Evolutionary conservation across 2,797 vertebrate species (phyloP).

Genomic region (Aphelocoma californica): DNA sequence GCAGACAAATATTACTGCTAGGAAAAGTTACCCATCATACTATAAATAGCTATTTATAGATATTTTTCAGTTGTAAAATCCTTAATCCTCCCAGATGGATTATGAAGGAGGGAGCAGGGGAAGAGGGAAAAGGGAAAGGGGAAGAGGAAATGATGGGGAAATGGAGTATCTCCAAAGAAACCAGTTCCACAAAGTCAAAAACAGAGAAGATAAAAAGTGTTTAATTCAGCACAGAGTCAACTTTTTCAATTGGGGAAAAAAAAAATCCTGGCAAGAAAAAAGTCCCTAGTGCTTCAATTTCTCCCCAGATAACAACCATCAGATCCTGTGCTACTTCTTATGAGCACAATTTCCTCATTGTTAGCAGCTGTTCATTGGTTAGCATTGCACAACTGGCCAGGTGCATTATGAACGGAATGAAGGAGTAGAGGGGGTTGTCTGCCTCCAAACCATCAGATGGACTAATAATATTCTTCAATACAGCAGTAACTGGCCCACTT

Average conservation of each 20-base stretch:
- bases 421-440: constrained; percentile 42
- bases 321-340: constrained; percentile 71
- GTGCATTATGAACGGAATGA: constrained; percentile 49
- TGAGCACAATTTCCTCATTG: constrained; percentile 76
- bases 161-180: constrained; percentile 35
- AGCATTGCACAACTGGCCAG: constrained; percentile 76
- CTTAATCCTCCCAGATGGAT: constrained; percentile 32
- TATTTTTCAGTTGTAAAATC: constrained; percentile 34
- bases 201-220: constrained; percentile 50
- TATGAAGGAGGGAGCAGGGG: not conserved
- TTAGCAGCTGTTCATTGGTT: constrained; percentile 76
- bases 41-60: not conserved
- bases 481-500: constrained; percentile 16
- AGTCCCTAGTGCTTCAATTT: constrained; percentile 54
- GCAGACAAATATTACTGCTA: constrained; percentile 18
- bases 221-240: constrained; percentile 62
- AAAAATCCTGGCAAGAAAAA: constrained; percentile 59
- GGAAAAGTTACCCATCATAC: constrained; percentile 27
- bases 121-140: not conserved
- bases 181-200: constrained; percentile 15
- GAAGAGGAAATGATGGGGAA: constrained; percentile 22
- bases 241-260: not conserved
- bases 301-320: constrained; percentile 63
- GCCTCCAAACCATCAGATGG: constrained; percentile 49
- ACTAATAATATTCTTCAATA: constrained; percentile 1